phyloP scores from a whole-genome alignment of 2,113 vertebrate genomes.

The Rhipidura dahli region DNA sequence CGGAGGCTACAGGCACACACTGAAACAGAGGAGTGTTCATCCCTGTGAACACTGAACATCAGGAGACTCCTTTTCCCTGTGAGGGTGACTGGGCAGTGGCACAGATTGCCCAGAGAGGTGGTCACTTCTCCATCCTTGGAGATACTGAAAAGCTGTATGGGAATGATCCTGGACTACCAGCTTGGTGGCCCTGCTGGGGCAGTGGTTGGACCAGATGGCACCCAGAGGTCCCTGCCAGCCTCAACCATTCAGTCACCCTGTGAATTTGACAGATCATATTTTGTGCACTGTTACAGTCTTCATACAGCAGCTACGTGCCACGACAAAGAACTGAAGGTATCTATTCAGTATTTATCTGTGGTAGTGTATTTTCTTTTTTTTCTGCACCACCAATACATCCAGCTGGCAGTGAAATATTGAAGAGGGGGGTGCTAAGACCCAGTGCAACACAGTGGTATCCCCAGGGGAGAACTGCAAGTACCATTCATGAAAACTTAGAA shows the following conservation, averaged over 20 bases:
- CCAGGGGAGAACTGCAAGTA: not conserved
- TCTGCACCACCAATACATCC: not conserved
- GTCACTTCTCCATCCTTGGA: not conserved
- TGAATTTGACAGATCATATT: not conserved
- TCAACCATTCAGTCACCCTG: not conserved
- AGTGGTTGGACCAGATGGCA: not conserved
- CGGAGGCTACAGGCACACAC: accelerated
- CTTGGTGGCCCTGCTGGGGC: not conserved
- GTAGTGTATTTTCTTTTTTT: not conserved
- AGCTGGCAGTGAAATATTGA: not conserved
- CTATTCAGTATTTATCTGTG: not conserved
- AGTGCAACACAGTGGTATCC: not conserved
- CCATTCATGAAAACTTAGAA: not conserved
- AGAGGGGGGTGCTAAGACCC: not conserved
- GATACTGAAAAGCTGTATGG: not conserved
- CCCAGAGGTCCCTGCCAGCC: not conserved
- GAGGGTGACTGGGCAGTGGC: accelerated
- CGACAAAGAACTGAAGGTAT: not conserved
- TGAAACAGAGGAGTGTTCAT: not conserved
- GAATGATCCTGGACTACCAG: not conserved
- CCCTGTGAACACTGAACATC: no score
- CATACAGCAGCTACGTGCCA: not conserved
- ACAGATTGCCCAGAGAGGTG: not conserved
- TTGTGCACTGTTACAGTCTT: not conserved
- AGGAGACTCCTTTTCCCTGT: not conserved